phyloP scores from a whole-genome alignment of 2,797 vertebrate genomes.

The Lindbergichthys nudifrons region DNA sequence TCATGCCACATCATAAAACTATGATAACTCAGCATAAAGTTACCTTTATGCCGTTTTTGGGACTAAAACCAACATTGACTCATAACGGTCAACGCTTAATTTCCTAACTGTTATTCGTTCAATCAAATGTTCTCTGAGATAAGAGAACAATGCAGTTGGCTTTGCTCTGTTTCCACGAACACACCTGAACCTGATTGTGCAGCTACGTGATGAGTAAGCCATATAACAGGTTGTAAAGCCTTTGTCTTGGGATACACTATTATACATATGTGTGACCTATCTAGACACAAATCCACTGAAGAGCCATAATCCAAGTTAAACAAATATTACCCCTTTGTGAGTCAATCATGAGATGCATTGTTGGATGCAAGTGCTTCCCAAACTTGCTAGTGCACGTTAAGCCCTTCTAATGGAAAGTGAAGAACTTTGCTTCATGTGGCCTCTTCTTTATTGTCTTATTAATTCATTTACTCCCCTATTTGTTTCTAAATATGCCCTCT shows the following conservation, averaged over 20 bases:
- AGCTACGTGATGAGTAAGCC: constrained; percentile 16
- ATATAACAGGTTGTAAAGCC: constrained; percentile 29
- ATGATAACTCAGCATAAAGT: not conserved
- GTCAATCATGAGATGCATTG: not conserved
- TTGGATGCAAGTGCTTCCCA: constrained; percentile 13
- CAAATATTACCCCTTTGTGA: constrained; percentile 3
- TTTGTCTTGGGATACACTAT: constrained; percentile 5
- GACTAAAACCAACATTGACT: not conserved
- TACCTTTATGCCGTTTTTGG: not conserved
- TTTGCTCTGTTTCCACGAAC: constrained; percentile 23
- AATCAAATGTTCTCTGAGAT: constrained; percentile 46
- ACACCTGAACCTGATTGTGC: constrained; percentile 40
- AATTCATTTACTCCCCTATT: not conserved
- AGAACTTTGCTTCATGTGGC: constrained; percentile 11
- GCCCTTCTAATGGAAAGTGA: not conserved
- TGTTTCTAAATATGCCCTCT: not conserved
- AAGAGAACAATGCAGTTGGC: constrained; percentile 44
- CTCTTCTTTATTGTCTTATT: not conserved
- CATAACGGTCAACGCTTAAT: not conserved
- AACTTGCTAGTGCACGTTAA: constrained; percentile 3
- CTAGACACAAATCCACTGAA: constrained; percentile 6
- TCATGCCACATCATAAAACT: not conserved
- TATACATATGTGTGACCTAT: constrained; percentile 18
- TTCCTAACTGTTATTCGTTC: constrained; percentile 3
- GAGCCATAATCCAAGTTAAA: not conserved